Evolutionary conservation across 2,113 vertebrate species (phyloP).

Genomic region (Myiagra hebetior): DNA sequence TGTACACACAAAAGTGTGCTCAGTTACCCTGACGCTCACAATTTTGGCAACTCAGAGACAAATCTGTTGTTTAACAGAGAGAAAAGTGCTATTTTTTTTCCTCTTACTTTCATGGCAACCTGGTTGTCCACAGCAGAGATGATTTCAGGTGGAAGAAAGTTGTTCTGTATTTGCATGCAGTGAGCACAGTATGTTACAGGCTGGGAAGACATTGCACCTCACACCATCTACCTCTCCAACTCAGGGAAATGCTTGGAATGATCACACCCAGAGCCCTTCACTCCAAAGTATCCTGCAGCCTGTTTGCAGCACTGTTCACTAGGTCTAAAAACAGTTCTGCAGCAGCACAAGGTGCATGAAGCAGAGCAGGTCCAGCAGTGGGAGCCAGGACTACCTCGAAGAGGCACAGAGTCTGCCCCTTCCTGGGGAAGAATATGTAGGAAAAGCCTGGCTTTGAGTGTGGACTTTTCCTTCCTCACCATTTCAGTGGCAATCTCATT

Average conservation of each 20-base stretch:
- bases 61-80: conserved; percentile 22
- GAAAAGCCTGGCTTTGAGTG: background rate
- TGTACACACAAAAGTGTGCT: background rate
- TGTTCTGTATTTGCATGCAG: background rate
- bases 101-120: background rate
- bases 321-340: background rate
- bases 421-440: background rate
- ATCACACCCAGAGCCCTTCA: background rate
- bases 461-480: background rate
- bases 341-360: background rate
- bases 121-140: background rate
- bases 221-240: background rate
- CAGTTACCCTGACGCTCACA: background rate
- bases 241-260: background rate
- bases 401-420: background rate
- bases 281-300: background rate
- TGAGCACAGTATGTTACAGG: background rate
- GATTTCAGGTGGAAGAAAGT: background rate
- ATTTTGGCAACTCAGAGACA: background rate
- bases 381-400: background rate
- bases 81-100: background rate
- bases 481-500: background rate
- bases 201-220: accelerated
- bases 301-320: background rate
- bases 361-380: background rate